Base-by-base conservation (phyloP, 1,140 invertebrate genomes). In the Fopius arisanus region DNA sequence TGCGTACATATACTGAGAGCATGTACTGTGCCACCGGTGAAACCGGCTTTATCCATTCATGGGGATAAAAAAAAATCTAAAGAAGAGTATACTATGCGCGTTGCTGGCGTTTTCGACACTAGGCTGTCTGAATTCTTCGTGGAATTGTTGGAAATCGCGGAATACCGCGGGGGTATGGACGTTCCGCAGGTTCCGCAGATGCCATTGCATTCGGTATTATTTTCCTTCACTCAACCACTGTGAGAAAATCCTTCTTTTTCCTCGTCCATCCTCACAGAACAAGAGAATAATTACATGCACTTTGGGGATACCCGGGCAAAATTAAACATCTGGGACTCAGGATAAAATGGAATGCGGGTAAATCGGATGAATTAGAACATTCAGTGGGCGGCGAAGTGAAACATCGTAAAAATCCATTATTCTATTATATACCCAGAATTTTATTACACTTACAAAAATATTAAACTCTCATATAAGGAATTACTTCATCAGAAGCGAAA, bases 51-150 rank as follows among this genome's bases (percentile, higher is more conserved):
- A 51, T 51, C 43, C 43, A 51, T 51, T 51, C 43, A 51, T 51
- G 43, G n/a, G 7, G 19, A 19, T 16, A 19, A 51, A 51, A 51
- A 51, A 51, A 51, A 21, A 51, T 37, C 33, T n/a, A n/a, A n/a
- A n/a, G 43, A 51, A n/a, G 3, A 51, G 12, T 14, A 51, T 51
- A 51, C 19, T 51, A 21, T 59, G 19, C 54, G 23, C 54, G 54
- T 59, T 59, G 43, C 43, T 51, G 43, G 43, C n/a, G n/a, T 51
- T 59, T 59, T 59, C 19, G 54, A 59, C 54, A 59, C 54, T 26
- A 59, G 19, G 19, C 21, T 59, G 23, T 59, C 23, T 59, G 23
- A 59, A 59, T 59, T 59, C 54, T 59, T 59, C 14, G 54, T 23
- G 19, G 23, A 59, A 59, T 59, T 59, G 54, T 59, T 59, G 21